These are phyloP conservation scores for Dioctria linearis DNA, from an alignment of 2,888 invertebrate species.

Conservation along the genomic window DNA sequence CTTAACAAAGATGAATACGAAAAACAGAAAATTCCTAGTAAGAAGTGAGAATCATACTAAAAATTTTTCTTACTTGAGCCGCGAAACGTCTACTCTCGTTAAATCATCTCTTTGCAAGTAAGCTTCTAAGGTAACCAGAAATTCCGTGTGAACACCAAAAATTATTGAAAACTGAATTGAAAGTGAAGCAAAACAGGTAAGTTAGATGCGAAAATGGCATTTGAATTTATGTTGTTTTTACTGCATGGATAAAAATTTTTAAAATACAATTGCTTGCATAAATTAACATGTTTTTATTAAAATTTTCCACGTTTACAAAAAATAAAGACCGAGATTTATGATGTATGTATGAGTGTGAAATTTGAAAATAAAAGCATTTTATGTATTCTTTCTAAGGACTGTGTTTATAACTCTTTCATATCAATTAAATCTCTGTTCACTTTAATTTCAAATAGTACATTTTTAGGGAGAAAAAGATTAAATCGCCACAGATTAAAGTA, in stretches of 20 bases:
- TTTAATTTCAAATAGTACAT: conserved; percentile 29
- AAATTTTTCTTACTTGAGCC: no score
- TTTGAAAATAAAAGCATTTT: conserved; percentile 39
- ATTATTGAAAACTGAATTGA: no score
- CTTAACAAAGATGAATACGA: no score
- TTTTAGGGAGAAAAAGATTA: conserved; percentile 22
- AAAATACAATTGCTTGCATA: conserved; percentile 27
- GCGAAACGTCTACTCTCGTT: no score
- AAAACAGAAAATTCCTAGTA: no score
- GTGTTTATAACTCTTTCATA: conserved; percentile 28
- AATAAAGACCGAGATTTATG: conserved; percentile 37
- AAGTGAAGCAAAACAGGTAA: no score
- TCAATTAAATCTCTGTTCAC: conserved; percentile 36
- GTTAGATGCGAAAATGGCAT: no score
- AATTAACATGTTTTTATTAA: conserved; percentile 47
- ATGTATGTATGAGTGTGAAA: conserved; percentile 35
- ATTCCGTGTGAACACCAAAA: no score
- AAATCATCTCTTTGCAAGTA: no score
- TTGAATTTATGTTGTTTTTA: no score
- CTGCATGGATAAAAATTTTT: background rate
- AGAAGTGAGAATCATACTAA: no score
- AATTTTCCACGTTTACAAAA: conserved; percentile 48
- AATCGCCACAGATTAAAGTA: conserved; percentile 37
- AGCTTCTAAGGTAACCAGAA: no score
- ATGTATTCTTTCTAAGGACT: conserved; percentile 20